Evolutionary conservation across 2,113 vertebrate species (phyloP).

Genomic region (Cololabis saira): DNA sequence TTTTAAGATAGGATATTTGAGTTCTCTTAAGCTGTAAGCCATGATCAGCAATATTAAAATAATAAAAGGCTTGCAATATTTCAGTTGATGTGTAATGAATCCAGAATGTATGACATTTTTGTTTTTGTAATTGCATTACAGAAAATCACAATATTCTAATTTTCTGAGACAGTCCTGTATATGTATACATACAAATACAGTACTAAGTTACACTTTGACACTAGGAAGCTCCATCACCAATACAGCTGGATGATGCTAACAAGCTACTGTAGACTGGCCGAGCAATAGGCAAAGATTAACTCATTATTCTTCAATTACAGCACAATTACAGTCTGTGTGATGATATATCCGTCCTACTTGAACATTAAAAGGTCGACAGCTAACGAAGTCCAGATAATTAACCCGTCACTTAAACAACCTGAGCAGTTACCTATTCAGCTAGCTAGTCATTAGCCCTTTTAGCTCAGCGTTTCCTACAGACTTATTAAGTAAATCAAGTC

Average conservation of each 20-base stretch:
- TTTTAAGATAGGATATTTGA: too few species aligned
- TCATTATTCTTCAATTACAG: conserved; percentile 8
- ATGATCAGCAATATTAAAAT: too few species aligned
- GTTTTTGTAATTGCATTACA: too few species aligned
- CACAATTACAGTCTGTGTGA: not conserved
- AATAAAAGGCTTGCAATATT: too few species aligned
- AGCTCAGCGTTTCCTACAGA: conserved; percentile 43
- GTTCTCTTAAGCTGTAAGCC: too few species aligned
- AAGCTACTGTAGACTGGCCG: conserved; percentile 29
- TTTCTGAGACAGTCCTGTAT: too few species aligned
- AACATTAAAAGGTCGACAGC: not conserved
- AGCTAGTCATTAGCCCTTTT: conserved; percentile 55
- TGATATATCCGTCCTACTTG: not conserved
- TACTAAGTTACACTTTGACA: not conserved
- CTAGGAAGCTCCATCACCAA: not conserved
- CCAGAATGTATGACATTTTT: too few species aligned
- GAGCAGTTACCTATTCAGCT: conserved; percentile 35
- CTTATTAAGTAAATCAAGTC: conserved; percentile 16
- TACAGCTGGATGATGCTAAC: conserved; percentile 42
- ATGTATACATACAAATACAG: not conserved
- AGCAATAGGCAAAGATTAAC: conserved; percentile 31
- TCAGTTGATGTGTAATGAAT: too few species aligned
- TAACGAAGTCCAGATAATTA: not conserved
- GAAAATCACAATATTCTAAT: too few species aligned
- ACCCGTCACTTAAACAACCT: not conserved